A percentile compares a stretch with the other conserved stretches of the same genome.
Conservation (phyloP, 2,113 vertebrate genomes). For the Numida meleagris region DNA sequence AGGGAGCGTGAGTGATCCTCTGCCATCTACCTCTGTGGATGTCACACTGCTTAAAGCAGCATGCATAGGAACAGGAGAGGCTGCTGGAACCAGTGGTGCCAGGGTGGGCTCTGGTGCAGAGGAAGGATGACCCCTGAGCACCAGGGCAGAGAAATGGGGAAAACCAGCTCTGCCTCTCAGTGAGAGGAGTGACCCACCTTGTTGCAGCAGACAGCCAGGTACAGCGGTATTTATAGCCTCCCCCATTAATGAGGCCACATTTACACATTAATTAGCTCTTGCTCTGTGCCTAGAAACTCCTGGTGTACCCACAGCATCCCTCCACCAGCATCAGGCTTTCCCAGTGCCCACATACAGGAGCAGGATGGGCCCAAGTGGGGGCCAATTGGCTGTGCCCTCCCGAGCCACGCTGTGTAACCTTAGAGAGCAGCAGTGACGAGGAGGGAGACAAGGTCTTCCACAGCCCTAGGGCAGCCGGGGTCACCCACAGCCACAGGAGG, state of each 20-base stretch:
- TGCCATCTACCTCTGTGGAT: too few relatives aligned
- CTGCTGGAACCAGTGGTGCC: too few relatives aligned
- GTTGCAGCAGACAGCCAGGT: background rate
- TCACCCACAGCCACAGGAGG: background rate
- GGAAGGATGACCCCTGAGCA: background rate
- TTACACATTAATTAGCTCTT: background rate
- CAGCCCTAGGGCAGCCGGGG: background rate
- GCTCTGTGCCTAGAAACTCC: background rate
- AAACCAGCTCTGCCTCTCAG: background rate
- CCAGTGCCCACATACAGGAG: rapidly evolving
- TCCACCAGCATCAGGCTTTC: background rate
- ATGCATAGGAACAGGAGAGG: too few relatives aligned
- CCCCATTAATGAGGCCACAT: background rate
- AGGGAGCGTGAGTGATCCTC: too few relatives aligned
- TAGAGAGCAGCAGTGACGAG: background rate
- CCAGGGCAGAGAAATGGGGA: background rate
- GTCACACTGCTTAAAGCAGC: too few relatives aligned
- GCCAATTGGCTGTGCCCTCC: background rate
- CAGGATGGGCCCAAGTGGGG: rapidly evolving
- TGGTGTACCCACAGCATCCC: background rate
- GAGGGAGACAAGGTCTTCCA: background rate
- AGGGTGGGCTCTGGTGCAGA: background rate
- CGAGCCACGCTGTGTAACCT: background rate
- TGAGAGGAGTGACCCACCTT: background rate
- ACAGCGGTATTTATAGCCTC: background rate